A percentile compares a stretch with the other conserved stretches of the same genome.
phyloP scores from a whole-genome alignment of 1,140 invertebrate genomes.

The Zaprionus camerounensis region DNA sequence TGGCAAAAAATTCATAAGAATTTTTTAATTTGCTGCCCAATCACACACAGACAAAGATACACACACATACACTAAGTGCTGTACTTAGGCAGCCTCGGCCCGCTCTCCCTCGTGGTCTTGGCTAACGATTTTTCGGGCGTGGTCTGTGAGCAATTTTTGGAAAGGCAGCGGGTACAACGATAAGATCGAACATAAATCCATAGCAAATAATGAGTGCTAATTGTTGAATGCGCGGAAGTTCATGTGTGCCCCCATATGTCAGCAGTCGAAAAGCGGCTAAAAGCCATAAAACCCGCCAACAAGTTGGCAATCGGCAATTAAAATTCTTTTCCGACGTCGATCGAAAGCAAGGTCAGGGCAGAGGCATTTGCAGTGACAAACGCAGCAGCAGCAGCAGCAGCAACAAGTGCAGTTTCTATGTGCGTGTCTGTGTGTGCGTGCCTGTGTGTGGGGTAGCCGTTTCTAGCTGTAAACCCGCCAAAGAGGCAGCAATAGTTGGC shows the following conservation, averaged over 20 bases:
- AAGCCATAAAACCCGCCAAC: slow-evolving; percentile 24
- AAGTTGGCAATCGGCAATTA: slow-evolving; percentile 58
- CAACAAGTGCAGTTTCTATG: slow-evolving; percentile 8
- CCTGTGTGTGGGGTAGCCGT: neutral
- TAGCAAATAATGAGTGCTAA: slow-evolving; percentile 74
- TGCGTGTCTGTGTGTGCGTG: neutral
- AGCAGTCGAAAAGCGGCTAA: slow-evolving; percentile 6
- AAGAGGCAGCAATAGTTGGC: slow-evolving; percentile 42
- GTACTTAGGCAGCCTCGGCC: slow-evolving; percentile 22
- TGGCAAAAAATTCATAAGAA: slow-evolving; percentile 58
- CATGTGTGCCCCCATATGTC: slow-evolving; percentile 28
- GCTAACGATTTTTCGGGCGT: slow-evolving; percentile 47
- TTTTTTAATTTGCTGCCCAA: slow-evolving; percentile 73
- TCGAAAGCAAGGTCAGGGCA: slow-evolving; percentile 79
- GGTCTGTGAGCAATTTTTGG: slow-evolving; percentile 52
- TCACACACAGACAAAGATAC: neutral
- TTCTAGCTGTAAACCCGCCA: slow-evolving; percentile 35
- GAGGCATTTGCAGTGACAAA: slow-evolving; percentile 53
- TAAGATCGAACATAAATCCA: slow-evolving; percentile 61
- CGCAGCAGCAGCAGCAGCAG: slow-evolving; percentile 53
- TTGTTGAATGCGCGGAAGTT: slow-evolving; percentile 67
- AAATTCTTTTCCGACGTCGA: slow-evolving; percentile 49
- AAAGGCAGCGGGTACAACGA: slow-evolving; percentile 59
- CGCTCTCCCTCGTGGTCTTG: slow-evolving; percentile 16
- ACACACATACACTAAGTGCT: neutral